Evolutionary conservation across 2,888 invertebrate species (phyloP), one percentile per base, ranked within the genome.

Genomic region (Platycheirus albimanus): DNA sequence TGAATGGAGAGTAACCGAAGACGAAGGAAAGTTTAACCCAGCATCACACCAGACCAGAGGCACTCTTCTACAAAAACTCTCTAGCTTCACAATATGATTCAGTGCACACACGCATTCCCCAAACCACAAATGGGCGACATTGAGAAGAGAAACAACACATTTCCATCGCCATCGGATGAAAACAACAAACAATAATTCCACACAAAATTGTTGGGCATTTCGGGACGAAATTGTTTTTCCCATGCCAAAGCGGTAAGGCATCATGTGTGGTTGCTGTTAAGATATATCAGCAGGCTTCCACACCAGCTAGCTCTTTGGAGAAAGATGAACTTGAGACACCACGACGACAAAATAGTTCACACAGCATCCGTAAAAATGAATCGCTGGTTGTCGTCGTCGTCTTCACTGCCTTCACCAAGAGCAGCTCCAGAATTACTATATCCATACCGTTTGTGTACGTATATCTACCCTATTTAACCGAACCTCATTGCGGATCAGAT

Each of bases 21-120:
- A 63, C 72, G 83, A 74, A 72, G 72, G 83, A 83, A 83, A 83
- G 83, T 83, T 74, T 83, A 83, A 78, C 78, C 83, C 83, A 78
- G 78, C 83, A 72, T 61, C 72, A 72, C 51, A 63, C 47, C n/a
- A n/a, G n/a, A 56, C 36, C 64, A 43, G 17, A 33, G 30, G 15
- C 52, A 52, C 28, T 30, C 20, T n/a, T 10, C 2, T 41, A 5
- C 41, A 13, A 6, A 3, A 33, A 17, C 4, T 58, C 17, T 38
- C 4, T 54, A 51, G 30, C 52, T 36, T 36, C 41, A 76, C 61
- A 81, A 71, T 72, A 63, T 75, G 77, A 77, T 67, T 61, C 81
- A 67, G 63, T 72, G 66, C 63, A 83, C 78, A 78, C 83, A 83
- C 78, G 83, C 83, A 83, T 83, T 77, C 72, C 52, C 47, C 47